Evolutionary conservation across 2,113 vertebrate species (phyloP).

Genomic region (human (Homo sapiens)): GRCh38 chr4:146181501-146182000

Average conservation of each 20-base stretch:
- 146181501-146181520: neutral
- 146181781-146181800: neutral
- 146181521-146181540: neutral
- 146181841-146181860: neutral
- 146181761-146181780: neutral
- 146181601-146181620: neutral
- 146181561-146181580: neutral
- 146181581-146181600: conserved; percentile 8
- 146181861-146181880: neutral
- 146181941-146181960: neutral
- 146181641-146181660: neutral
- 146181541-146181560: neutral
- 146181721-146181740: neutral
- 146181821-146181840: neutral
- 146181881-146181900: neutral
- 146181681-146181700: neutral
- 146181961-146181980: neutral
- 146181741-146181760: conserved; percentile 8
- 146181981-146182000: neutral
- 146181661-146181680: neutral
- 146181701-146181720: neutral
- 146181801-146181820: neutral
- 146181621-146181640: neutral
- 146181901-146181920: neutral
- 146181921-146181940: neutral